Conservation (phyloP, 1,140 invertebrate species). For the Heliconius congener region DNA sequence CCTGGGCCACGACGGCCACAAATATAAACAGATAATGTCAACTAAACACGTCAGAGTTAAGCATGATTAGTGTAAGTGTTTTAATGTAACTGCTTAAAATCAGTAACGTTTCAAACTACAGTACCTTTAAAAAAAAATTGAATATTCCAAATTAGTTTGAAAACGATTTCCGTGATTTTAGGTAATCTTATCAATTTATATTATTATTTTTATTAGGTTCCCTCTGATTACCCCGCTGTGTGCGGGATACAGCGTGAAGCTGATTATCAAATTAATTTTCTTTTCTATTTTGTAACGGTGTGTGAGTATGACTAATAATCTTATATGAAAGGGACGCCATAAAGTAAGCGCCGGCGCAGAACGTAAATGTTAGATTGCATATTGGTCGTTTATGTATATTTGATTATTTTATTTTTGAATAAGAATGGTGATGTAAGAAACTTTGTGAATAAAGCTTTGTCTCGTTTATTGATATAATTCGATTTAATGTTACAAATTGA, state of each 20-base stretch:
- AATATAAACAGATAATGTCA: too few relatives aligned
- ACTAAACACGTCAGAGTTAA: too few relatives aligned
- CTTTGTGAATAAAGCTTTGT: background rate
- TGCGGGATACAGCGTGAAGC: too few relatives aligned
- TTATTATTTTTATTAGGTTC: too few relatives aligned
- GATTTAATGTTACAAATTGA: background rate
- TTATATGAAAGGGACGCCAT: constrained; percentile 38
- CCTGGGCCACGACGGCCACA: too few relatives aligned
- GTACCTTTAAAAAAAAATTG: too few relatives aligned
- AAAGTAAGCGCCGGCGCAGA: constrained; percentile 34
- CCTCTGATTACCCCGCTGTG: too few relatives aligned
- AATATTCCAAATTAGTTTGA: too few relatives aligned
- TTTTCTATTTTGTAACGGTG: background rate
- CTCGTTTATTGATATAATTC: background rate
- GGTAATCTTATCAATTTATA: too few relatives aligned
- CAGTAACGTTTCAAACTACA: background rate
- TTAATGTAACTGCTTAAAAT: background rate
- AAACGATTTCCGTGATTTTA: too few relatives aligned
- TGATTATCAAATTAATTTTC: too few relatives aligned
- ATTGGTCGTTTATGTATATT: constrained; percentile 5
- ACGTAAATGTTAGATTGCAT: background rate
- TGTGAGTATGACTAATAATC: constrained; percentile 30
- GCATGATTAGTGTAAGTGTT: too few relatives aligned
- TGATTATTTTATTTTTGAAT: background rate
- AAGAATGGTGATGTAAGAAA: background rate